Evolutionary conservation across 1,140 invertebrate species (phyloP).

Genomic region (Trichonephila clavipes): DNA sequence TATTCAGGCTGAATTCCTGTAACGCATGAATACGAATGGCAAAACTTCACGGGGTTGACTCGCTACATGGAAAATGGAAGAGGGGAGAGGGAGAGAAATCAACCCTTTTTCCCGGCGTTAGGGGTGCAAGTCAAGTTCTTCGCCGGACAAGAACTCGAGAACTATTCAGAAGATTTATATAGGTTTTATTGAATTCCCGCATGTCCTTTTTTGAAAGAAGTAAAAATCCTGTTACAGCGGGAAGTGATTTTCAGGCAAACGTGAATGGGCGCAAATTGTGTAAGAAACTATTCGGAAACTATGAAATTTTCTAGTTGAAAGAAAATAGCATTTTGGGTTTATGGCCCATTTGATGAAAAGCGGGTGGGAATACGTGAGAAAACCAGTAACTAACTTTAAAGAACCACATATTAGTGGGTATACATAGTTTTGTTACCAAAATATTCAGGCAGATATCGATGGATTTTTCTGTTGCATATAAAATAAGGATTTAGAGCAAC

Average conservation of each 20-base stretch:
- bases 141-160: not conserved
- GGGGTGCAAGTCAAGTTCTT: not conserved
- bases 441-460: no score
- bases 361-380: no score
- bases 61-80: not conserved
- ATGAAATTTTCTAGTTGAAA: no score
- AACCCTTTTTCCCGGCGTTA: not conserved
- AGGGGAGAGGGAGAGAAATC: no score
- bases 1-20: not conserved
- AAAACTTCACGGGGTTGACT: not conserved
- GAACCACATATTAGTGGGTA: no score
- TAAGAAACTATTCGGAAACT: not conserved
- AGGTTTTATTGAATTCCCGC: not conserved
- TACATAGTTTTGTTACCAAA: no score
- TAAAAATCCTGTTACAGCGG: not conserved
- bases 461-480: no score
- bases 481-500: no score
- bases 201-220: not conserved
- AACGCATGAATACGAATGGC: slow-evolving; percentile 3
- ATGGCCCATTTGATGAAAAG: no score
- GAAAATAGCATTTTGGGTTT: no score
- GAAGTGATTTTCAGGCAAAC: not conserved
- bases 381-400: no score
- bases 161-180: not conserved
- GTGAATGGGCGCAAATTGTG: not conserved